Base-by-base conservation (phyloP, 1,140 invertebrate genomes). In the Pygmarrhopalites habei region DNA sequence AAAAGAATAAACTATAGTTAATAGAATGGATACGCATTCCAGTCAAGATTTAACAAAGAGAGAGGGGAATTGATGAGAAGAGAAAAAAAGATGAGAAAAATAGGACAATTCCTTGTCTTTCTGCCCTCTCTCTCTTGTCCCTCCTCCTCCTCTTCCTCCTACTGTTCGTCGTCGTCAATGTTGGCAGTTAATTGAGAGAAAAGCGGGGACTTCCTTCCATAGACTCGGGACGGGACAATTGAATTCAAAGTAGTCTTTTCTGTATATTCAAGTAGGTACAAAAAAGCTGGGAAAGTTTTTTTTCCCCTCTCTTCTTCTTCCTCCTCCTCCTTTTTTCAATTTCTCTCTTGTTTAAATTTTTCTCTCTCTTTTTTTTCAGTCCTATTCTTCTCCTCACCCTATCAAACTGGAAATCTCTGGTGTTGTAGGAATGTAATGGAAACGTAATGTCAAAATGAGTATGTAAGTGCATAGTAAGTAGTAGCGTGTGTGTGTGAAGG, bases 101-200 rank as follows among this genome's bases (percentile, higher is more conserved):
- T n/a, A n/a, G n/a, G 41, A 53, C 49, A 47, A 53, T 55, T 62
- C 49, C 60, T 62, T 52, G 39, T 62, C 52, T 49, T 60, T 49
- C 46, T 25, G n/a, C n/a, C n/a, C n/a, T n/a, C n/a, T n/a, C n/a
- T n/a, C n/a, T n/a, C n/a, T n/a, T 49, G 52, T 55, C n/a, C 52
- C 15, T 32, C 60, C 51, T 28, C 26, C 30, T 55, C 21, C 49
- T n/a, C n/a, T n/a, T n/a, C n/a, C n/a, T n/a, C n/a, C n/a, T n/a
- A n/a, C n/a, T n/a, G n/a, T n/a, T n/a, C n/a, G n/a, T n/a, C n/a
- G n/a, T n/a, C n/a, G n/a, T n/a, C n/a, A n/a, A n/a, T 32, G 52
- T 29, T 55, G 25, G 17, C 25, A 32, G 12, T 55, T 26, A 55
- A 32, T 29, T 55, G 30, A 55, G 30, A 49, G 46, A 12, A 21